These are phyloP conservation scores for Toxostoma redivivum DNA, from an alignment of 2,113 vertebrate genomes.

Conservation along the genomic window DNA sequence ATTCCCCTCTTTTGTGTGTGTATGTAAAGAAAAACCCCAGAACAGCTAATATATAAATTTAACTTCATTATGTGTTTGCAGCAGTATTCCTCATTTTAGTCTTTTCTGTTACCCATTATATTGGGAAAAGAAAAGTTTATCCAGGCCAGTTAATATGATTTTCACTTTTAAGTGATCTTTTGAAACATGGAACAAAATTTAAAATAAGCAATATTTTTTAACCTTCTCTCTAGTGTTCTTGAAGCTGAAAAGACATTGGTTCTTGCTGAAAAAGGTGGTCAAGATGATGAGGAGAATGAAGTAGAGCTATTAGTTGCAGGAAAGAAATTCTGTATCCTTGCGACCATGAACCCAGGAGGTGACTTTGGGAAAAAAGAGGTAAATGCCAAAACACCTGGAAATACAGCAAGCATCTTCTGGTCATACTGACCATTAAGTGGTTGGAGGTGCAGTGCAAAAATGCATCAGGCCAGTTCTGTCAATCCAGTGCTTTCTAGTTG, in stretches of 20 bases:
- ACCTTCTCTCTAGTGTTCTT: slow-evolving; percentile 69
- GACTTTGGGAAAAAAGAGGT: slow-evolving; percentile 99
- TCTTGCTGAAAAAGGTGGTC: slow-evolving; percentile 92
- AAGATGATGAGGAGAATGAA: slow-evolving; percentile 77
- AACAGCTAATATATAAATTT: background rate
- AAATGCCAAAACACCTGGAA: background rate
- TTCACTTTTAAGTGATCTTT: background rate
- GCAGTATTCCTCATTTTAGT: background rate
- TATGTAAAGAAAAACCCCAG: too few relatives aligned
- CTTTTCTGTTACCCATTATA: background rate
- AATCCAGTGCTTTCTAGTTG: background rate
- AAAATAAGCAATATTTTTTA: background rate
- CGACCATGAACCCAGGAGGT: slow-evolving; percentile 98
- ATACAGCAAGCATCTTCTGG: background rate
- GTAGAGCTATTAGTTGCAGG: slow-evolving; percentile 88
- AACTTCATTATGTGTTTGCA: background rate
- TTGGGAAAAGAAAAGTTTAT: background rate
- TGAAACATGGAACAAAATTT: background rate
- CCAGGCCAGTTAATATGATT: background rate
- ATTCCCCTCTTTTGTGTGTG: background rate
- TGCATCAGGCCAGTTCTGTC: background rate
- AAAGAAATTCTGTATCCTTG: slow-evolving; percentile 84
- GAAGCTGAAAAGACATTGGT: slow-evolving; percentile 90
- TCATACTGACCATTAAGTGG: background rate
- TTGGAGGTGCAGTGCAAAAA: background rate